Conservation (phyloP, 2,888 invertebrate genomes). For the Xestia xanthographa region DNA sequence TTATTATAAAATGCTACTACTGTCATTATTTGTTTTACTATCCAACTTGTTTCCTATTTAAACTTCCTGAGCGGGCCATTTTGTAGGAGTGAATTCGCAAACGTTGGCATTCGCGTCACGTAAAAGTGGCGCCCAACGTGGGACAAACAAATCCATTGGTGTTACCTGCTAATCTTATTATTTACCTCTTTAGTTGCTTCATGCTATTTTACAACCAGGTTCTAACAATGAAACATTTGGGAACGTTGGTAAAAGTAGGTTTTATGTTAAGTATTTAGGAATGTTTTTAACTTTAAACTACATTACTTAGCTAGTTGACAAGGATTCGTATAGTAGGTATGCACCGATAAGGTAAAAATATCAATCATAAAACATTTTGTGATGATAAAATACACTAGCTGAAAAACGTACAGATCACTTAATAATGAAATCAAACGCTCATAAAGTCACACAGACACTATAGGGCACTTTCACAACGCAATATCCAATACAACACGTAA, state of each 20-base stretch:
- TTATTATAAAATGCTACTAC: slow-evolving; percentile 21
- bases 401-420: slow-evolving; percentile 1
- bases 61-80: slow-evolving; percentile 51
- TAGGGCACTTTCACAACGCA: slow-evolving; percentile 75
- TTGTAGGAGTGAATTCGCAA: slow-evolving; percentile 58
- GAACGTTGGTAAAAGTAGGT: not conserved
- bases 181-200: slow-evolving; percentile 62
- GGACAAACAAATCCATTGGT: slow-evolving; percentile 69
- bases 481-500: slow-evolving; percentile 85
- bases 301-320: not conserved
- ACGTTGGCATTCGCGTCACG: slow-evolving; percentile 70
- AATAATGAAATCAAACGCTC: slow-evolving; percentile 41
- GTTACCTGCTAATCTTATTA: slow-evolving; percentile 69
- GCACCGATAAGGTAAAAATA: not conserved
- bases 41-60: slow-evolving; percentile 39
- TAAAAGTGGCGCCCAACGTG: slow-evolving; percentile 69
- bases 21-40: slow-evolving; percentile 37
- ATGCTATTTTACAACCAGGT: slow-evolving; percentile 31
- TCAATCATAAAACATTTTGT: not conserved
- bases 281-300: not conserved
- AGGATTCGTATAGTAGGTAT: not conserved
- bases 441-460: slow-evolving; percentile 59
- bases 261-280: not conserved
- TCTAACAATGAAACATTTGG: slow-evolving; percentile 16
- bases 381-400: not conserved